A percentile compares a stretch with the other conserved stretches of the same genome.
phyloP scores from a whole-genome alignment of 2,113 vertebrate species.

The Corythaixoides concolor region DNA sequence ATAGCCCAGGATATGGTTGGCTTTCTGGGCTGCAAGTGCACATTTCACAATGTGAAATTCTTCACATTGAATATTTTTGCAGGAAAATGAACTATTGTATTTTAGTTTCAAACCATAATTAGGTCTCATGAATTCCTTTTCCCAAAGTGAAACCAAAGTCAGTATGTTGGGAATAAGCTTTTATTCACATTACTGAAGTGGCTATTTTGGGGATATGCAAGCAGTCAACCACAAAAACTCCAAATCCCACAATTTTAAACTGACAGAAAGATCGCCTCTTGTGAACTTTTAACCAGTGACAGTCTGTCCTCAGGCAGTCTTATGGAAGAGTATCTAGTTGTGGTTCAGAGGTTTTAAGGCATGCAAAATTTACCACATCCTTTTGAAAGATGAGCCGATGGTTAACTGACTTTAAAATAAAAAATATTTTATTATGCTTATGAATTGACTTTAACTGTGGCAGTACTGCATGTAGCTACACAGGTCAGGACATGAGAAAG shows the following conservation, averaged over 20 bases:
- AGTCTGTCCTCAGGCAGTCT: not conserved
- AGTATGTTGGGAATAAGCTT: not conserved
- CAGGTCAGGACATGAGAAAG: not conserved
- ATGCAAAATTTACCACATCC: not conserved
- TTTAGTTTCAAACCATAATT: not conserved
- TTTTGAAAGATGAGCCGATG: not conserved
- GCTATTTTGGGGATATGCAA: not conserved
- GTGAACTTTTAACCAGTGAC: not conserved
- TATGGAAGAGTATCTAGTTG: not conserved
- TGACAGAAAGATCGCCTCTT: not conserved
- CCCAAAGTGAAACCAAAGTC: not conserved
- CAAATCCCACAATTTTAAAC: not conserved
- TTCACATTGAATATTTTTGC: not conserved
- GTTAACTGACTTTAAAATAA: not conserved
- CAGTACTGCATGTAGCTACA: not conserved
- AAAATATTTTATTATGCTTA: not conserved
- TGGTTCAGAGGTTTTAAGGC: not conserved
- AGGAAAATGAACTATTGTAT: not conserved
- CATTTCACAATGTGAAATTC: not conserved
- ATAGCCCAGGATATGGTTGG: too few relatives aligned
- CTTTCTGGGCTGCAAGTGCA: too few relatives aligned
- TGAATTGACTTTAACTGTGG: not conserved
- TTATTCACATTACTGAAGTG: not conserved
- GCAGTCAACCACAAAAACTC: not conserved
- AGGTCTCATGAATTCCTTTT: not conserved